Base-by-base conservation (phyloP, 2,888 invertebrate genomes). In the Tetrapedia diversipes region DNA sequence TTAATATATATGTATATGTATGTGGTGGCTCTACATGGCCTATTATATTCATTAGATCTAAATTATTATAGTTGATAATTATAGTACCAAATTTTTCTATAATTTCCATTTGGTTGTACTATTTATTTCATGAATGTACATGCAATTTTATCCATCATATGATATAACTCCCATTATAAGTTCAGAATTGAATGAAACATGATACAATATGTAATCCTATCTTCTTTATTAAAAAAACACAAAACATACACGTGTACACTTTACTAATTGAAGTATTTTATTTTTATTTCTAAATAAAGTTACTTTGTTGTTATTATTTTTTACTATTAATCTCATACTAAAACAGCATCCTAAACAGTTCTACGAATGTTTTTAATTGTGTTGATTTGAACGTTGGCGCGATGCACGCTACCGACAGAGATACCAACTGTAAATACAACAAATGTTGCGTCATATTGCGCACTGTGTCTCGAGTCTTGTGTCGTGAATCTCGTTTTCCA, bases 391-490 rank as follows among this genome's bases (percentile, higher is more conserved):
- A 87, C 64, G 67, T 74, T 84, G 78, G 85, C 88, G 84, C 84
- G 77, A 41, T 16, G 56, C 32, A 24, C 49, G 45, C 54, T 49
- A 54, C 54, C 37, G 68, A 43, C 86, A 84, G 78, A 71, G 47
- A 60, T 83, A 73, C 89, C 89, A 89, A 87, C 81, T 16, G 64
- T 71, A 82, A 76, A 56, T 53, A 65, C 47, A 61, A 63, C 60
- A 70, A 80, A 79, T 76, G 79, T 89, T 89, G 89, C 89, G 86
- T 89, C 89, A 89, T 89, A 89, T 89, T 89, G 88, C 89, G 89
- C 87, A 86, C 86, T 85, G 86, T 77, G 73, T 82, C 65, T 78
- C 56, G 71, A 78, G 81, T 83, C 74, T 72, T 84, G 74, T 84
- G 75, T 85, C 83, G 82, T 83, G 79, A 78, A 80, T 76, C 76